A percentile compares a stretch with the other conserved stretches of the same genome.
phyloP scores from a whole-genome alignment of 2,113 vertebrate genomes.

The Anas platyrhynchos region DNA sequence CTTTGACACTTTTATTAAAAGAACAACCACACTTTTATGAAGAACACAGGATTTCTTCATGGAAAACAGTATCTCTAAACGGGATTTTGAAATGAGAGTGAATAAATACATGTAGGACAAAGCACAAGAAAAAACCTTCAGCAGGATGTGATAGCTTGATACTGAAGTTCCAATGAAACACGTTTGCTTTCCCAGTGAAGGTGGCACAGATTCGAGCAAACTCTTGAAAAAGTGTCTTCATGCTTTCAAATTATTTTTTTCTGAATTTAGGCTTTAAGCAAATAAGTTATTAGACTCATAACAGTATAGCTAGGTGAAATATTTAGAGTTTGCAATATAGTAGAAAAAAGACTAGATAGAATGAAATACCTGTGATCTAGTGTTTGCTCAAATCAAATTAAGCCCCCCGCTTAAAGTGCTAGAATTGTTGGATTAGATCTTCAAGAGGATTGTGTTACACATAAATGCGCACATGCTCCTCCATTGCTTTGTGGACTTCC shows the following conservation, averaged over 20 bases:
- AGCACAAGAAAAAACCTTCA: not conserved
- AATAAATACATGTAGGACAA: no score
- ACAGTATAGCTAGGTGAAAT: not conserved
- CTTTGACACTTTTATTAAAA: not conserved
- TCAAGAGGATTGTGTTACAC: not conserved
- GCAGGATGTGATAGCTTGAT: not conserved
- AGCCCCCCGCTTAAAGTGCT: not conserved
- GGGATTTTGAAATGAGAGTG: not conserved
- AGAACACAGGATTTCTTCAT: not conserved
- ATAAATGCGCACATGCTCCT: not conserved
- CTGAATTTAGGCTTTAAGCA: not conserved
- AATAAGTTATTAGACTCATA: not conserved
- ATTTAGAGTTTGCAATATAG: not conserved
- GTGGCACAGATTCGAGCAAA: not conserved
- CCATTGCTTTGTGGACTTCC: not conserved
- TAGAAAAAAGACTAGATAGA: not conserved
- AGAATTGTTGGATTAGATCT: not conserved
- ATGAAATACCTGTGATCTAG: not conserved
- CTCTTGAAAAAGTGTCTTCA: not conserved
- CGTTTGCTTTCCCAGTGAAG: not conserved
- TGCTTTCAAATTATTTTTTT: not conserved
- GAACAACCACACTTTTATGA: not conserved
- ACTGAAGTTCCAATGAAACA: not conserved
- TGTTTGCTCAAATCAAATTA: not conserved
- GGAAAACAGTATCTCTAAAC: not conserved